These are phyloP conservation scores for rat (Rattus norvegicus) DNA, from an alignment of 2,113 vertebrate genomes.

Conservation along the genomic window DNA sequence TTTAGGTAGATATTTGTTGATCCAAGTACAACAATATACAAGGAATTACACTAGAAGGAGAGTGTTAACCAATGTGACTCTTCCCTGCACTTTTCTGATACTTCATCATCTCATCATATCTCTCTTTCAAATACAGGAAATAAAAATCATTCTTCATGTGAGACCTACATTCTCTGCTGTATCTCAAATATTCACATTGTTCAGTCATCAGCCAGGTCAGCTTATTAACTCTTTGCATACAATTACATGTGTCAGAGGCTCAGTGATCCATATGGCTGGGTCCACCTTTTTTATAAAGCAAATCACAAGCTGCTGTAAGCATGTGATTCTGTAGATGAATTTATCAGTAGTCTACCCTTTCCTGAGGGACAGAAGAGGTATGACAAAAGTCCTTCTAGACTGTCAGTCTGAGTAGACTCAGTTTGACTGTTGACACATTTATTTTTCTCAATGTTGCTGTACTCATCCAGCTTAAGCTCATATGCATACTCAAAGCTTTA, in stretches of 20 bases:
- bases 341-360: background rate
- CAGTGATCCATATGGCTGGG: background rate
- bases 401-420: background rate
- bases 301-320: background rate
- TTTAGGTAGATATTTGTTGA: conserved; percentile 43
- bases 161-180: background rate
- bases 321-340: background rate
- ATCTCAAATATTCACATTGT: conserved; percentile 33
- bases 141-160: conserved; percentile 53
- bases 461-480: background rate
- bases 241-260: background rate
- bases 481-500: background rate
- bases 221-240: background rate
- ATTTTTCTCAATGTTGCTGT: background rate
- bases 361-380: background rate
- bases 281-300: background rate
- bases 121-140: conserved; percentile 55
- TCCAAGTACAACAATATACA: conserved; percentile 17
- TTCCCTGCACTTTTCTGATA: conserved; percentile 49
- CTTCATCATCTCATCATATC: background rate
- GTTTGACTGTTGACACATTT: background rate
- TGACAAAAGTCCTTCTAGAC: background rate
- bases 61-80: background rate
- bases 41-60: conserved; percentile 19
- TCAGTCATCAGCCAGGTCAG: background rate